Conservation (phyloP, 2,888 invertebrate genomes). For the Hirtodrosophila histrioides region DNA sequence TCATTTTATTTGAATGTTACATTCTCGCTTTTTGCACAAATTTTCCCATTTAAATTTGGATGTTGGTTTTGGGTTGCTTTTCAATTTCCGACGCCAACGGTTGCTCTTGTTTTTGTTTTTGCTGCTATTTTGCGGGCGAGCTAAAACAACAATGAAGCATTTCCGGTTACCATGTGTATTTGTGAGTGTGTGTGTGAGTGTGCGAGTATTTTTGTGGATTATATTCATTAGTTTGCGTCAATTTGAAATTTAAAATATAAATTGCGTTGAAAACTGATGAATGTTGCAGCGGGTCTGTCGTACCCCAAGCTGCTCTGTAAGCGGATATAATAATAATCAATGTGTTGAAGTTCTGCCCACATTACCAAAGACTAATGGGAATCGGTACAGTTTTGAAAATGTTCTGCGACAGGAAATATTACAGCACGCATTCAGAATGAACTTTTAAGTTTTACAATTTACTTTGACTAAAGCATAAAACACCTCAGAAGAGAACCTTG, state of each 20-base stretch:
- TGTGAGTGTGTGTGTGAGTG: constrained; percentile 19
- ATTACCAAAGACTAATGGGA: constrained; percentile 5
- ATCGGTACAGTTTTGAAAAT: not conserved
- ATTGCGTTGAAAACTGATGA: constrained; percentile 28
- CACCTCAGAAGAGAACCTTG: no score
- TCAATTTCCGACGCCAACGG: constrained; percentile 71
- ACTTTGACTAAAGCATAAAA: no score
- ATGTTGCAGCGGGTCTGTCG: constrained; percentile 31
- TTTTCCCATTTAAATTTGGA: constrained; percentile 64
- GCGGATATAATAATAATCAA: constrained; percentile 58
- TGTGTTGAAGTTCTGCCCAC: constrained; percentile 9
- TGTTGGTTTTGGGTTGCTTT: constrained; percentile 76
- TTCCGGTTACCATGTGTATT: constrained; percentile 54
- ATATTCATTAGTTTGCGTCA: constrained; percentile 73
- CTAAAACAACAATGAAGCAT: constrained; percentile 69
- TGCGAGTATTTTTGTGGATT: constrained; percentile 47
- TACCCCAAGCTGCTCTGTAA: constrained; percentile 20
- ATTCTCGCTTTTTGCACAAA: constrained; percentile 47
- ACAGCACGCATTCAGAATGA: no score
- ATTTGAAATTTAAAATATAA: constrained; percentile 65
- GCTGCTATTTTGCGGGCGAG: constrained; percentile 27
- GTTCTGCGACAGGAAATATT: not conserved
- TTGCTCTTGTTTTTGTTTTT: constrained; percentile 33
- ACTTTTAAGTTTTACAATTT: no score
- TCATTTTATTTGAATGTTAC: constrained; percentile 15